A percentile compares a stretch with the other conserved stretches of the same genome.
These are phyloP conservation scores for Bombyx mandarina DNA, from an alignment of 1,140 invertebrate genomes.

Conservation along the genomic window DNA sequence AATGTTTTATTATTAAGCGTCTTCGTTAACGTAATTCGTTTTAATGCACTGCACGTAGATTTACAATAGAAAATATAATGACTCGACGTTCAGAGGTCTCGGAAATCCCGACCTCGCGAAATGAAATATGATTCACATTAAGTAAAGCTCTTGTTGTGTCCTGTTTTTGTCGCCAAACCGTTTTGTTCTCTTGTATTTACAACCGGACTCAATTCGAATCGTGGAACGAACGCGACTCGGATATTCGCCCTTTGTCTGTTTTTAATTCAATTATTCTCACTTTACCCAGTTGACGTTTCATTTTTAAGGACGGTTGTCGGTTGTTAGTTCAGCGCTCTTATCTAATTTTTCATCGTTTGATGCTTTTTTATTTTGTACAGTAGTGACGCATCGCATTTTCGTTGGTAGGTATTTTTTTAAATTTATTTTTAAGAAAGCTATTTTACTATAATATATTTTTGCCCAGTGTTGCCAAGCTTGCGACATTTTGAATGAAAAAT, in stretches of 20 bases:
- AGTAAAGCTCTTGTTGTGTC: conserved; percentile 44
- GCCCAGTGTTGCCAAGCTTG: too few relatives aligned
- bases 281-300: conserved; percentile 13
- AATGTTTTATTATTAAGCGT: too few relatives aligned
- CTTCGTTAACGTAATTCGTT: conserved; percentile 27
- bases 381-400: too few relatives aligned
- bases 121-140: conserved; percentile 54
- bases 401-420: too few relatives aligned
- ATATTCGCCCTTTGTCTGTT: conserved; percentile 12
- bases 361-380: not conserved
- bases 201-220: conserved; percentile 28
- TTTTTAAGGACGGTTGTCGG: conserved; percentile 8
- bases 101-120: conserved; percentile 34
- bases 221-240: conserved; percentile 19
- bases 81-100: conserved; percentile 25
- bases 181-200: conserved; percentile 33
- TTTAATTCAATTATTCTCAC: conserved; percentile 21
- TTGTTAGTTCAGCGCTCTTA: conserved; percentile 8
- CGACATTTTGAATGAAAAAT: too few relatives aligned
- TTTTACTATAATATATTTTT: too few relatives aligned
- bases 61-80: conserved; percentile 31
- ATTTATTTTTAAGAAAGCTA: too few relatives aligned
- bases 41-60: conserved; percentile 28
- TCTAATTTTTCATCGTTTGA: not conserved
- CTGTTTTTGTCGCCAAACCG: conserved; percentile 38